Base-by-base conservation (phyloP, 2,888 invertebrate species). In the Unio delphinus region DNA sequence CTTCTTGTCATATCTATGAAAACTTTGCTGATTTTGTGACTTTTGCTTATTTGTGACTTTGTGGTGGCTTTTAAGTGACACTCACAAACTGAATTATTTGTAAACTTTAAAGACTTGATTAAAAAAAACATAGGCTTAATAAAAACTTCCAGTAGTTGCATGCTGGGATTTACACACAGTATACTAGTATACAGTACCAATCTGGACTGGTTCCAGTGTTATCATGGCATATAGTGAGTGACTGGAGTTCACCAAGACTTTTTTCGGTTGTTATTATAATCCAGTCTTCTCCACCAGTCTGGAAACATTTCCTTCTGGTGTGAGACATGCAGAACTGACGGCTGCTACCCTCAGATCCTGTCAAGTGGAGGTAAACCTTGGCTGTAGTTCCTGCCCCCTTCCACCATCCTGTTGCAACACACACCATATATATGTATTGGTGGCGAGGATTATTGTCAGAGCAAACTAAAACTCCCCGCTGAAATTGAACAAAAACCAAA, bases 181-280 rank as follows among this genome's bases (percentile, higher is more conserved):
- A 3, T 45, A 45, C 61, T 30, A 61, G 63, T 63, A 20, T 30
- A 30, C 55, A 58, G n/a, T 58, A 83, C 85, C 85, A 86, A 34
- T 79, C 71, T 4, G 85, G 84, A 34, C 67, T 71, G 18, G 62
- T 62, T 4, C 85, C 85, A 15, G 75, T 68, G 65, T 79, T 80
- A 66, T 84, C 83, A 69, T 82, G 83, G 83, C 83, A 84, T 3
- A 86, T 64, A 11, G 74, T 67, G 4, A 83, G 63, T n/a, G 75
- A 68, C 45, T 74, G 62, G 18, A 86, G 63, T 7, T 76, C 70
- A 20, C 85, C 84, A 18, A 86, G 67, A 20, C 70, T 65, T 17
- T 59, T 17, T 1, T 68, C 63, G 4, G 83, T 82, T 8, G 81
- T 81, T 58, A 84, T 55, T 26, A 84, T 60, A 72, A 84, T 84